Base-by-base conservation (phyloP, 2,797 vertebrate species). In the Pseudochromis fuscus region DNA sequence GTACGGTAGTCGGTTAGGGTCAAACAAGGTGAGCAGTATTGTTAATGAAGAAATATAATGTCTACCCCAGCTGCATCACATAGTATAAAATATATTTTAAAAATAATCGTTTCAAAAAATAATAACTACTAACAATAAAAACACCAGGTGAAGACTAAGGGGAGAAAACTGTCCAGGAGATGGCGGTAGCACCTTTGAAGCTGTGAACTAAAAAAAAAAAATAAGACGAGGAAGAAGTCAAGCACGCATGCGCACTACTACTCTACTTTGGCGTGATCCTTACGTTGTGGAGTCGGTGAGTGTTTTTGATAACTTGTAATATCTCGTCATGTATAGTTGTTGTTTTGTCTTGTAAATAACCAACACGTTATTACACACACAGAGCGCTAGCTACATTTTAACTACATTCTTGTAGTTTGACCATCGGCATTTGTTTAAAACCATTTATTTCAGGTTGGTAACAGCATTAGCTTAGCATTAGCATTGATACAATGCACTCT, bases 221-320 rank as follows among this genome's bases (percentile, higher is more conserved):
- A 15, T 23, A 50, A 44, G 40, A 52, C 24, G 15, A n/a, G 18
- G 19, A 38, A 38, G 37, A 38, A 16, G 37, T 18, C 13, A 13
- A 19, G 2, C 52, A 16, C 51, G 76, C 91, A 88, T 88, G 91
- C 91, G 90, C 72, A 59, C 0, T 15, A 7, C 9, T 1, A 2
- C 5, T 18, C 0, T 6, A 0, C 6, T 9, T 1, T 23, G 66
- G 87, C 88, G 89, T 66, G 85, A 83, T 12, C 35, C 9, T 3
- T 30, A 72, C 88, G 86, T 72, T 59, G 65, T 57, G 51, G 58
- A 67, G 35, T 59, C 5, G 83, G 91, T 90, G 62, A 89, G 88
- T 89, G 45, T 76, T 80, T 70, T 51, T 10, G 1, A 21, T 18
- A 37, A 67, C 30, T 59, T 23, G 21, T 16, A 7, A 2, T 1